Base-by-base conservation (phyloP, 1,140 invertebrate genomes). In the Theocolax elegans region DNA sequence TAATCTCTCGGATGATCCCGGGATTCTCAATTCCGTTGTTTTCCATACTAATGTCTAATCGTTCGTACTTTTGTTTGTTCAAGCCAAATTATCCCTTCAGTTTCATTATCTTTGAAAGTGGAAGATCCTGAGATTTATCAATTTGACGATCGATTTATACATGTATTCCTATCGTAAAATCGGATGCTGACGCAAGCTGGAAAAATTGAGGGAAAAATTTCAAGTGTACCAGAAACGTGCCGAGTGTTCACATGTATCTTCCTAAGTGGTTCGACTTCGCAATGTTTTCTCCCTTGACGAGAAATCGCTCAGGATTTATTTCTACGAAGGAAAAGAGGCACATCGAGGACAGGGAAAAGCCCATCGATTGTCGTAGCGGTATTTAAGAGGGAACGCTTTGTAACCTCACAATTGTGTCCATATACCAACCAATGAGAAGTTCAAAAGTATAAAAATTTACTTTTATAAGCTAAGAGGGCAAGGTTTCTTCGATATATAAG, bases 341-440 rank as follows among this genome's bases (percentile, higher is more conserved):
- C n/a, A 17, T 29, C 54, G 44, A 19, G 51, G 17, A 38, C 46
- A 31, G 49, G 31, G 67, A 40, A 51, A 38, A 48, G 17, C 63
- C 59, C 51, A 69, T 73, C 66, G 66, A 66, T 63, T 67, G 69
- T 56, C 46, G 10, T 63, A 56, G 51, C 72, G 66, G 67, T 60
- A 29, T 27, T 51, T 63, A 31, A 31, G 48, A 51, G 38, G 35
- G 17, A 23, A 63, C 54, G 29, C 53, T 54, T 44, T 54, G 59
- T 44, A 12, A 10, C 17, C 21, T 19, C 44, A 46, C 31, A 10
- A 35, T 35, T 35, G n/a, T n/a, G 31, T 35, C 31, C 31, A 35
- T 35, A n/a, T n/a, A n/a, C n/a, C n/a, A n/a, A n/a, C n/a, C 35
- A 35, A 58, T 27, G 54, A 40, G 31, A 19, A 35, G n/a, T n/a